phyloP scores from a whole-genome alignment of 2,797 vertebrate species.

The Sternotherus odoratus region DNA sequence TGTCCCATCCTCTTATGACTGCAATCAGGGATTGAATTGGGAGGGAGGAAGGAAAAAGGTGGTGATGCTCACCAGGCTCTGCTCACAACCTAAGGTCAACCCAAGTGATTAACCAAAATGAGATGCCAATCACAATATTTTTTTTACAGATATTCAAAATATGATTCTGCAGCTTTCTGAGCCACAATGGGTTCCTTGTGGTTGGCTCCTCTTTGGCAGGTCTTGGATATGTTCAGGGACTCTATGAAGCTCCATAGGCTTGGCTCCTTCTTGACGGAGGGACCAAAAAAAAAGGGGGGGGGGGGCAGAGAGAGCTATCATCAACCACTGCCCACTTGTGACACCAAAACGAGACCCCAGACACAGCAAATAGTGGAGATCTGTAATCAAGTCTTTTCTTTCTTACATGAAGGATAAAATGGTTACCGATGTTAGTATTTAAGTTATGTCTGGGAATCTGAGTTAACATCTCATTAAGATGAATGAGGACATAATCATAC shows the following conservation, averaged over 20 bases:
- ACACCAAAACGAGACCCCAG: neutral
- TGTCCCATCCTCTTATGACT: constrained; percentile 15
- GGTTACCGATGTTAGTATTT: neutral
- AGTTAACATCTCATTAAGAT: neutral
- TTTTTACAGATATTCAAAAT: neutral
- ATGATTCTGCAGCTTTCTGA: neutral
- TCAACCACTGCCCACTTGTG: neutral
- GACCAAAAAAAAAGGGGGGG: neutral
- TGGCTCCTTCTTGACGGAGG: neutral
- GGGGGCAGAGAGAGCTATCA: neutral
- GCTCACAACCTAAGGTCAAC: neutral
- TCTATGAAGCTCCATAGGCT: neutral
- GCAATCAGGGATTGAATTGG: neutral
- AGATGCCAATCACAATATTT: neutral
- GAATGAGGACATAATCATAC: neutral
- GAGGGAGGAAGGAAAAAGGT: neutral
- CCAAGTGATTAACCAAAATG: neutral
- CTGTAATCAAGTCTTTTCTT: neutral
- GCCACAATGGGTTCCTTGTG: neutral
- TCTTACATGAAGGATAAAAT: rapidly evolving
- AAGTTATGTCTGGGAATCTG: neutral
- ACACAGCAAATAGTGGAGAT: rapidly evolving
- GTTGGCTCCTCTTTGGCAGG: neutral
- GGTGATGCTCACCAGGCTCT: neutral
- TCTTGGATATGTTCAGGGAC: neutral